A percentile compares a stretch with the other conserved stretches of the same genome.
phyloP scores from a whole-genome alignment of 1,140 invertebrate genomes.

The Drosophila serrata region DNA sequence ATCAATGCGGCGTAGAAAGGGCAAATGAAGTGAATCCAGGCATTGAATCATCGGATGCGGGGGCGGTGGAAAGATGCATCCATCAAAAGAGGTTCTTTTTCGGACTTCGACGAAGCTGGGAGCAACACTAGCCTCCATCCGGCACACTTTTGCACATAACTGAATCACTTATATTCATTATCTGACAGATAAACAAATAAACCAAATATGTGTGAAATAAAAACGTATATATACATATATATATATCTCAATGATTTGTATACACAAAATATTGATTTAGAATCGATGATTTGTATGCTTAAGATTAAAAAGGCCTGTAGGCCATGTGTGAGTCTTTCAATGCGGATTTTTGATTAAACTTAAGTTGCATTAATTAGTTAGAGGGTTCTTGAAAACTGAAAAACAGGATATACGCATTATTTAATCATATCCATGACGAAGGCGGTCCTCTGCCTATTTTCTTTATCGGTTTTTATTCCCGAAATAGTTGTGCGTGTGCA shows the following conservation, averaged over 20 bases:
- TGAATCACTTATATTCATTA: slow-evolving; percentile 27
- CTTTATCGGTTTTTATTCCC: slow-evolving; percentile 15
- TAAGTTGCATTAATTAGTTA: neutral
- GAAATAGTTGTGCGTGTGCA: slow-evolving; percentile 43
- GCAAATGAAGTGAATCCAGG: slow-evolving; percentile 21
- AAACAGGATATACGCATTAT: neutral
- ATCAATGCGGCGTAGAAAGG: slow-evolving; percentile 37
- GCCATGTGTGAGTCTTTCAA: slow-evolving; percentile 16
- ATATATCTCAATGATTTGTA: slow-evolving; percentile 43
- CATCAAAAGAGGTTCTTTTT: slow-evolving; percentile 35
- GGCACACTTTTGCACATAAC: slow-evolving; percentile 38
- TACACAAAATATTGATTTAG: slow-evolving; percentile 50
- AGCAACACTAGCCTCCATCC: slow-evolving; percentile 12
- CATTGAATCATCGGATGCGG: slow-evolving; percentile 28
- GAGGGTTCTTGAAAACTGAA: too few relatives aligned
- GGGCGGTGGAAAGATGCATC: slow-evolving; percentile 45
- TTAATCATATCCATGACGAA: neutral
- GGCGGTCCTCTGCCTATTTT: neutral
- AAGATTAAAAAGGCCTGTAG: slow-evolving; percentile 20
- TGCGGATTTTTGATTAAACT: neutral
- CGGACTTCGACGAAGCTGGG: slow-evolving; percentile 17
- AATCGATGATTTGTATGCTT: slow-evolving; percentile 32
- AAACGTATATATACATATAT: slow-evolving; percentile 36
- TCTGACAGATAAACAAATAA: slow-evolving; percentile 31
- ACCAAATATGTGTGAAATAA: slow-evolving; percentile 46